Conservation (phyloP, 2,797 vertebrate species). For the Alcedo quadribrachys region DNA sequence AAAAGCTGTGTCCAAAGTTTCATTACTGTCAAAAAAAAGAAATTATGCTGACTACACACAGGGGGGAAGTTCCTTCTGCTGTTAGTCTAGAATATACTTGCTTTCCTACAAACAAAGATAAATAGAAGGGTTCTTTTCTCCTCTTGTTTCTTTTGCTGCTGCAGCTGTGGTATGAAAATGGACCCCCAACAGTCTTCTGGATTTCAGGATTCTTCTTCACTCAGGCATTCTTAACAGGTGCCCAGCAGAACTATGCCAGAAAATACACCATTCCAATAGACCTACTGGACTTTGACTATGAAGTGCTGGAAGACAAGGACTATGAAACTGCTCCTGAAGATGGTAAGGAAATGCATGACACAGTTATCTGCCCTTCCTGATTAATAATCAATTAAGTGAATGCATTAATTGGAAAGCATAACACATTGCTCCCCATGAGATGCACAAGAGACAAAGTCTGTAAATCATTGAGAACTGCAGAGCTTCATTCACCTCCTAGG, state of each 20-base stretch:
- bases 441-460: not conserved
- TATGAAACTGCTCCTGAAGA: conserved; percentile 83
- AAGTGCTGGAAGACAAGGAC: conserved; percentile 87
- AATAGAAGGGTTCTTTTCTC: not conserved
- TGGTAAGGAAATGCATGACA: conserved; percentile 74
- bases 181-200: conserved; percentile 88
- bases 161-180: conserved; percentile 87
- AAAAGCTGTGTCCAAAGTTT: not conserved
- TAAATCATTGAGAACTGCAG: not conserved
- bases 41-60: not conserved
- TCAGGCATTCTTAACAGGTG: conserved; percentile 90
- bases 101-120: not conserved
- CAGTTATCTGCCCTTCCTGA: not conserved
- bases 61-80: not conserved
- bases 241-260: conserved; percentile 91
- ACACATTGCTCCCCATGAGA: not conserved
- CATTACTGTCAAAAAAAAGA: not conserved
- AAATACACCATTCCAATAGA: conserved; percentile 90
- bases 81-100: not conserved
- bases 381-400: not conserved
- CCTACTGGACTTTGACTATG: conserved; percentile 88
- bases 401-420: not conserved
- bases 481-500: not conserved
- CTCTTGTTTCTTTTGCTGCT: not conserved
- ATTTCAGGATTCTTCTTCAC: conserved; percentile 94